Evolutionary conservation across 2,888 invertebrate genomes (phyloP), one percentile per base, ranked within the genome.

Genomic region (Heliothis peltigera): DNA sequence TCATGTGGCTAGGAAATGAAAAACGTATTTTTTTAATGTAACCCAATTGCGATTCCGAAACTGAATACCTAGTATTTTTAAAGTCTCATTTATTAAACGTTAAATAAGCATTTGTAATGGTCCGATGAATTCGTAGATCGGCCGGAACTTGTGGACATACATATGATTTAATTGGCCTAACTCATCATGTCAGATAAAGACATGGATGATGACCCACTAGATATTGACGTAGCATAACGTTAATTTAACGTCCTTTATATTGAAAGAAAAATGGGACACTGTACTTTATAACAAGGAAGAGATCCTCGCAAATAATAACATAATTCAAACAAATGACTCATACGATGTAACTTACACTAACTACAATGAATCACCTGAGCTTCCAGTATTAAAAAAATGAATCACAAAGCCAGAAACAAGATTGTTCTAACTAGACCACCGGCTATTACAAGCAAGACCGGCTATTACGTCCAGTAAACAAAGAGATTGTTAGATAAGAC

Each of bases 401-500:
- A 28, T 77, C 79, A 79, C 35, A 21, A 1, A 22, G 17, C 4
- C 32, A 58, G 57, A 43, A 64, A 64, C 17, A 49, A n/a, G 1
- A 59, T 51, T 58, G 28, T 69, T 60, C 21, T 32, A 61, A 65
- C 52, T 48, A 63, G 56, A 59, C 53, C 62, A 69, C 46, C n/a
- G n/a, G n/a, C n/a, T n/a, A n/a, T n/a, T n/a, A 62, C 44, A 15
- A 46, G 53, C 35, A 44, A 48, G 55, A 65, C 46, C 32, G 12
- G 51, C 46, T 66, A 72, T 74, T 70, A 70, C 70, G 66, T 64
- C 67, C 61, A 61, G 73, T 72, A 70, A 77, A 75, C 65, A 70
- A 65, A 69, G 48, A 28, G 19, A 68, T 56, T 63, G 78, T 88
- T 84, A 91, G 87, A 85, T 91, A 91, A 80, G 74, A 81, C 80